A percentile compares a stretch with the other conserved stretches of the same genome.
phyloP scores from a whole-genome alignment of 2,113 vertebrate genomes.

The Oreochromis aureus region DNA sequence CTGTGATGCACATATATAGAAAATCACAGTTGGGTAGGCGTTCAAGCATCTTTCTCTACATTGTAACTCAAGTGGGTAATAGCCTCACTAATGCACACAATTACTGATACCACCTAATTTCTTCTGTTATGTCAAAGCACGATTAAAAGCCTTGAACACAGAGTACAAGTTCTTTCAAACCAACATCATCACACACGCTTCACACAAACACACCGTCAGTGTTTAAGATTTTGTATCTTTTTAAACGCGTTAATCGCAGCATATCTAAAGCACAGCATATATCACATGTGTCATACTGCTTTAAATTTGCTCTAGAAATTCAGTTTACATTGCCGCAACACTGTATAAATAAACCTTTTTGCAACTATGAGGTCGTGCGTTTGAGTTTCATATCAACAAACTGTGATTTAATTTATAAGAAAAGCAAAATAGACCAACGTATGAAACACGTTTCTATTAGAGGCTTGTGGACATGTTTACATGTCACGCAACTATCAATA shows the following conservation, averaged over 20 bases:
- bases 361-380: accelerated
- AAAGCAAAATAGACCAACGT: not conserved
- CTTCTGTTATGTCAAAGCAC: not conserved
- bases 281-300: not conserved
- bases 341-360: not conserved
- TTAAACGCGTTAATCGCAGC: not conserved
- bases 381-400: not conserved
- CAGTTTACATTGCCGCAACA: not conserved
- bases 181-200: not conserved
- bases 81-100: not conserved
- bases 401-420: not conserved
- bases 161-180: not conserved
- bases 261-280: not conserved
- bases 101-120: not conserved
- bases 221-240: not conserved
- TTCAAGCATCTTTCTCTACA: not conserved
- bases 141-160: not conserved
- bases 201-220: not conserved
- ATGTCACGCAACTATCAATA: not conserved
- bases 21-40: not conserved
- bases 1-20: not conserved
- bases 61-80: not conserved
- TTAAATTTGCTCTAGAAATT: not conserved
- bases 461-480: not conserved
- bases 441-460: not conserved